Base-by-base conservation (phyloP, 2,888 invertebrate genomes). In the Cinara cedri region DNA sequence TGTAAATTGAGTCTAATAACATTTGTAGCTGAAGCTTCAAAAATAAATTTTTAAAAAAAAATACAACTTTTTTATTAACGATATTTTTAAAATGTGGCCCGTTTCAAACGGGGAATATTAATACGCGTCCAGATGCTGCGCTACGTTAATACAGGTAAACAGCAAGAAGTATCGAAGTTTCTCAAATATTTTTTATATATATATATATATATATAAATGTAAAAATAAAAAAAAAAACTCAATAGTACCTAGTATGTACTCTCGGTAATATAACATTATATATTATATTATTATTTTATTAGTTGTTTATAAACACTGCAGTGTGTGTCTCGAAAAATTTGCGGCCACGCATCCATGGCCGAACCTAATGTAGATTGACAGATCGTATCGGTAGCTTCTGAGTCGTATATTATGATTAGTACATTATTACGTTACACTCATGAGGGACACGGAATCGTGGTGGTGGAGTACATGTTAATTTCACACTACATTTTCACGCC, bases 331-430 rank as follows among this genome's bases (percentile, higher is more conserved):
- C 13, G 13, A 72, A 72, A 8, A 3, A 16, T 24, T 26, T 72
- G 49, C 49, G 54, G 24, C 44, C 11, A 65, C 34, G 34, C 24
- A 42, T 75, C 54, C 54, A 65, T 19, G 44, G 54, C 75, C 44
- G 54, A 55, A 75, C n/a, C 54, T 75, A 75, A 75, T 75, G 44
- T 55, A 55, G 55, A 66, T 65, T 65, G 65, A 75, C 42, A 75
- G 44, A 44, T 75, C 34, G 54, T 65, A 75, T 65, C 54, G 49
- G 42, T 65, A 51, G 54, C 26, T 75, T 44, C 42, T 24, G 55
- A 9, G 21, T 66, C 44, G 44, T 66, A 44, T 44, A 66, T 8
- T n/a, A 13, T 62, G 75, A 65, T 63, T 55, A 75, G 14, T 44
- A 42, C 42, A 54, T 34, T 34, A 34, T 55, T 57, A 55, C 70